A percentile compares a stretch with the other conserved stretches of the same genome.
These are phyloP conservation scores for Prolemur simus DNA, from an alignment of 2,113 vertebrate genomes.

Conservation along the genomic window DNA sequence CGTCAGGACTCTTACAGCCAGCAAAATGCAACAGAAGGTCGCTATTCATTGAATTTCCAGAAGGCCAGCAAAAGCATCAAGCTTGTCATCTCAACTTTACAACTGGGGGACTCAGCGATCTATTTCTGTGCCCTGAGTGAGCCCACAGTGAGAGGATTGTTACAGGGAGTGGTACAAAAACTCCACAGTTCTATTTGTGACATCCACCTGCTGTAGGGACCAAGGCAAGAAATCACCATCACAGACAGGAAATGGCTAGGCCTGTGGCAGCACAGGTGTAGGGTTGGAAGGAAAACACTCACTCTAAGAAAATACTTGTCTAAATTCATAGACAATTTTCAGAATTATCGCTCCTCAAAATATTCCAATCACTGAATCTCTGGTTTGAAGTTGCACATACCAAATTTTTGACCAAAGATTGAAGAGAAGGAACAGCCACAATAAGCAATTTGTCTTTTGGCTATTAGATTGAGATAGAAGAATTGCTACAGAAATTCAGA, in stretches of 20 bases:
- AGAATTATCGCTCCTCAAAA: background rate
- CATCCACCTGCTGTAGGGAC: background rate
- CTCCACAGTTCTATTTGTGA: background rate
- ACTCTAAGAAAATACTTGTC: background rate
- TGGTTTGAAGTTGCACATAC: background rate
- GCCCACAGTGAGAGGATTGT: accelerated
- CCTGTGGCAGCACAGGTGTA: background rate
- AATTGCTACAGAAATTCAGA: background rate
- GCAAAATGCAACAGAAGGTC: background rate
- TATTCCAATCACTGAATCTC: background rate
- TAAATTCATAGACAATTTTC: background rate
- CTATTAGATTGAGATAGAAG: background rate
- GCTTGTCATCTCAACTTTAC: background rate
- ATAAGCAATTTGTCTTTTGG: background rate
- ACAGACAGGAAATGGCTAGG: background rate
- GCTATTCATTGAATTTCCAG: background rate
- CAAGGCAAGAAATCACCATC: background rate
- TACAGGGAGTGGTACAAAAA: background rate
- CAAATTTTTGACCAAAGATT: background rate
- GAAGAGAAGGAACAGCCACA: background rate
- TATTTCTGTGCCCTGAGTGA: conserved; percentile 42
- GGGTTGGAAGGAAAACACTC: background rate
- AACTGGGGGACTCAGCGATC: background rate
- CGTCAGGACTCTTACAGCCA: background rate
- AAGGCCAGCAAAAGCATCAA: background rate